Conservation (phyloP, 2,113 vertebrate genomes). For the Cheilinus undulatus region DNA sequence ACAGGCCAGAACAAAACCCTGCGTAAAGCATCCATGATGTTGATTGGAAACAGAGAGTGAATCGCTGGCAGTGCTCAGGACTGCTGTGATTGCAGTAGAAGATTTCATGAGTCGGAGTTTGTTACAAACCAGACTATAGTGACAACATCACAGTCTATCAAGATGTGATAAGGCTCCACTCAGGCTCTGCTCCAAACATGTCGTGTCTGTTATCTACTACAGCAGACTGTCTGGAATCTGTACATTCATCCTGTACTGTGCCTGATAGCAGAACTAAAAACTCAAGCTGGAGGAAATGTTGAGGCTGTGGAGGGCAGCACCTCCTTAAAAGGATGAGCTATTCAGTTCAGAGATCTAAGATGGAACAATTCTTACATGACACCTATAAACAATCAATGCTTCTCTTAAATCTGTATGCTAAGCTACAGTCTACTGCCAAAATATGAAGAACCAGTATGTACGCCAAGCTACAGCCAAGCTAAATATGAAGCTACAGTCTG, state of each 20-base stretch:
- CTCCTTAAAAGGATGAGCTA: neutral
- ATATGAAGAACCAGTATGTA: too few relatives aligned
- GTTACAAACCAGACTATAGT: conserved; percentile 46
- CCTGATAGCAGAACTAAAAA: neutral
- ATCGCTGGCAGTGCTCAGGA: conserved; percentile 17
- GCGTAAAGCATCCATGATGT: neutral
- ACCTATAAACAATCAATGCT: too few relatives aligned
- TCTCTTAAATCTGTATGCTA: too few relatives aligned
- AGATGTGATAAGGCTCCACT: conserved; percentile 36
- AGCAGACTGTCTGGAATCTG: neutral
- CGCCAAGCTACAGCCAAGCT: too few relatives aligned
- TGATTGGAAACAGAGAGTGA: conserved; percentile 52
- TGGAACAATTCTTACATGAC: too few relatives aligned
- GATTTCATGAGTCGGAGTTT: conserved; percentile 48
- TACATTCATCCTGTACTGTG: neutral
- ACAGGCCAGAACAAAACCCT: neutral
- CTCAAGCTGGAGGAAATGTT: neutral
- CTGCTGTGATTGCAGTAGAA: conserved; percentile 23
- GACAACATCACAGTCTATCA: conserved; percentile 50
- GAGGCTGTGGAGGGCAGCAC: neutral
- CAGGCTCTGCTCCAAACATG: conserved; percentile 17
- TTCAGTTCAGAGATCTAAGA: too few relatives aligned
- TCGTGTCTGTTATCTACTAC: conserved; percentile 15
- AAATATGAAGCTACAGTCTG: too few relatives aligned
- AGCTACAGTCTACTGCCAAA: too few relatives aligned